phyloP scores from a whole-genome alignment of 2,797 vertebrate genomes.

The Ataeniobius toweri region DNA sequence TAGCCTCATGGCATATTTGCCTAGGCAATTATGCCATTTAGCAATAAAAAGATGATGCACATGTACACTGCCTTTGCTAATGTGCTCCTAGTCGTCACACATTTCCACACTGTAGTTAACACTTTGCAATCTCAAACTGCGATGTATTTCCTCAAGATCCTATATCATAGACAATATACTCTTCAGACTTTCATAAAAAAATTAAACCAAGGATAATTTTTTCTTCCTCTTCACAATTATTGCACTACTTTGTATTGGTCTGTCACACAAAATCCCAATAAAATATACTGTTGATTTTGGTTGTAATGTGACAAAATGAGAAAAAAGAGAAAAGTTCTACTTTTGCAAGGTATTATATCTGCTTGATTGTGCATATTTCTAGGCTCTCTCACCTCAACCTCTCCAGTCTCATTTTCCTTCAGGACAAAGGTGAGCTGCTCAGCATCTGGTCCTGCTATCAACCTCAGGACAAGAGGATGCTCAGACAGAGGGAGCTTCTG shows the following conservation, averaged over 20 bases:
- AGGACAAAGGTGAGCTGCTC: constrained; percentile 90
- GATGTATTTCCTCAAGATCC: background rate
- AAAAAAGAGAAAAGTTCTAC: background rate
- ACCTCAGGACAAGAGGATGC: constrained; percentile 88
- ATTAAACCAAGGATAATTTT: no score
- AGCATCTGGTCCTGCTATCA: constrained; percentile 89
- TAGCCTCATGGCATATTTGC: no score
- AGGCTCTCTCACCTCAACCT: constrained; percentile 87
- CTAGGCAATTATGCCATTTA: no score
- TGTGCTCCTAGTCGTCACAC: background rate
- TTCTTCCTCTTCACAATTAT: background rate
- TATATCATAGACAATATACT: background rate
- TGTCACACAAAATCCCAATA: background rate
- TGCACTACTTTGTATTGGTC: background rate
- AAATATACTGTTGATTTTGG: background rate
- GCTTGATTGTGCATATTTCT: background rate
- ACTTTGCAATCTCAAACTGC: background rate
- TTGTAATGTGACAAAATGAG: background rate
- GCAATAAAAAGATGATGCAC: background rate
- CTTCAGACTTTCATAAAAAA: background rate
- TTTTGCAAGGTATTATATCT: background rate
- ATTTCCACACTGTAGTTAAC: no score
- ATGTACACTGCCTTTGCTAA: background rate
- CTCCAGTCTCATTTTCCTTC: constrained; percentile 94
- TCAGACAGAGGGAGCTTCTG: constrained; percentile 90